Conservation (phyloP, 2,113 vertebrate genomes). For the Meriones unguiculatus region DNA sequence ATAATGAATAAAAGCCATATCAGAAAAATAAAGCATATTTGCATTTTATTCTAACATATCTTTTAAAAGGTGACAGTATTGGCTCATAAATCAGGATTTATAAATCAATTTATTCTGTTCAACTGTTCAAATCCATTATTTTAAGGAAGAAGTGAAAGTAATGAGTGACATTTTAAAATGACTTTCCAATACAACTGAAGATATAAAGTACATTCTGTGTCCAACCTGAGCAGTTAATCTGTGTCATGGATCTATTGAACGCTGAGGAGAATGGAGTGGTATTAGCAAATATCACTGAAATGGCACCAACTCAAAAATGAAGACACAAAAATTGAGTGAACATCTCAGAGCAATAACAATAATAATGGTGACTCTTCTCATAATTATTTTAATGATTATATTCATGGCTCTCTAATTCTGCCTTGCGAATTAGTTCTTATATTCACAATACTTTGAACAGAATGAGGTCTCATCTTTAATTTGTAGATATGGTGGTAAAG, state of each 20-base stretch:
- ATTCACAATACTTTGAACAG: neutral
- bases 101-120: slow-evolving; percentile 58
- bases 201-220: slow-evolving; percentile 58
- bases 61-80: slow-evolving; percentile 26
- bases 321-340: slow-evolving; percentile 41
- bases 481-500: neutral
- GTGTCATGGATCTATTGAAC: slow-evolving; percentile 51
- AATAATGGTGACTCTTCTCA: neutral
- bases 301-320: slow-evolving; percentile 4
- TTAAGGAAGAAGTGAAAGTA: slow-evolving; percentile 61
- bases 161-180: slow-evolving; percentile 75
- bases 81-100: slow-evolving; percentile 7
- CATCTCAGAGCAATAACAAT: slow-evolving; percentile 51
- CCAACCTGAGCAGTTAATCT: slow-evolving; percentile 1
- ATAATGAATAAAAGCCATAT: neutral
- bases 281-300: slow-evolving; percentile 77
- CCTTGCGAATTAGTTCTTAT: slow-evolving; percentile 14
- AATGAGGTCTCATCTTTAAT: neutral
- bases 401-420: neutral
- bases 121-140: slow-evolving; percentile 68
- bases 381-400: slow-evolving; percentile 39
- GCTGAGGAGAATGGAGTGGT: neutral
- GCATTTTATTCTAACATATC: slow-evolving; percentile 33
- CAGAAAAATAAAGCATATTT: slow-evolving; percentile 51
- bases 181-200: slow-evolving; percentile 73